Conservation (phyloP, 2,797 vertebrate species). For the Notolabrus celidotus region DNA sequence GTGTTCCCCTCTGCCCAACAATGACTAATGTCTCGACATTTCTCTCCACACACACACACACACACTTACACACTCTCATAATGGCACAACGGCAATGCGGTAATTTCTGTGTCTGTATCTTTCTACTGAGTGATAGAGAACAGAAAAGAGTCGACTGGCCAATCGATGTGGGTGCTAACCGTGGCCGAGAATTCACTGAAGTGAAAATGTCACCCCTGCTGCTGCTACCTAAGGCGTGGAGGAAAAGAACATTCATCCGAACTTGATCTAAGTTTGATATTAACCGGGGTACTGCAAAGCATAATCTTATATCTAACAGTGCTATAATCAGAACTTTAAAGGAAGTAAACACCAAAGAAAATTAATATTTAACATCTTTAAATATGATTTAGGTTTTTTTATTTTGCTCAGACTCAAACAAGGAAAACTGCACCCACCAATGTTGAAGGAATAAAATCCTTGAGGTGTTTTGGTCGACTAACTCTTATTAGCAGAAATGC, state of each 20-base stretch:
- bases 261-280: slow-evolving; percentile 22
- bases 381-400: neutral
- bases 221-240: slow-evolving; percentile 16
- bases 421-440: neutral
- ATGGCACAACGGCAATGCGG: slow-evolving; percentile 14
- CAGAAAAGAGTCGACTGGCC: slow-evolving; percentile 49
- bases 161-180: slow-evolving; percentile 53
- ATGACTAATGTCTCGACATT: slow-evolving; percentile 45
- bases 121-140: slow-evolving; percentile 60
- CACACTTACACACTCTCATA: slow-evolving; percentile 8
- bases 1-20: slow-evolving; percentile 29
- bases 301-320: neutral
- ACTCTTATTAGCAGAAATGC: slow-evolving; percentile 5
- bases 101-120: slow-evolving; percentile 46
- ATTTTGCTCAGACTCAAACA: neutral
- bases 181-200: slow-evolving; percentile 38
- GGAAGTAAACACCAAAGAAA: neutral
- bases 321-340: neutral
- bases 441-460: neutral
- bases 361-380: slow-evolving; percentile 1
- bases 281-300: slow-evolving; percentile 17
- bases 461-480: neutral
- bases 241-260: slow-evolving; percentile 44
- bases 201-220: slow-evolving; percentile 50
- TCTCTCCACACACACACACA: slow-evolving; percentile 10